phyloP scores from a whole-genome alignment of 1,140 invertebrate genomes.

The Sogatella furcifera region DNA sequence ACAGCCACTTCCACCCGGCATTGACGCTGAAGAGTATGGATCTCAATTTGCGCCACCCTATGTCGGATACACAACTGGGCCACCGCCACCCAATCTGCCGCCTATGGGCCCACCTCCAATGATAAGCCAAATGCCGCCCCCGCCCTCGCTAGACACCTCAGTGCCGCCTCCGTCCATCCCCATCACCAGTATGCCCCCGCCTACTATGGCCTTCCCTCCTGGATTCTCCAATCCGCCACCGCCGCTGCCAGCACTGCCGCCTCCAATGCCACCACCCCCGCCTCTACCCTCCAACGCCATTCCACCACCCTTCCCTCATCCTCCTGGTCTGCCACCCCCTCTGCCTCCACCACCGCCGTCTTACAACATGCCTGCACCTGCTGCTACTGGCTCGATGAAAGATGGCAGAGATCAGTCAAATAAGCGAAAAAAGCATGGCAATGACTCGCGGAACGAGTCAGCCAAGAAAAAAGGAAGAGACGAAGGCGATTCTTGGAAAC shows the following conservation, averaged over 20 bases:
- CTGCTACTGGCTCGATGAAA: no score
- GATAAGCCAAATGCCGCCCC: not conserved
- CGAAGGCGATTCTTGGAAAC: not conserved
- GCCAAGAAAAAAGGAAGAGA: not conserved
- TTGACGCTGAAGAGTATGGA: constrained; percentile 11
- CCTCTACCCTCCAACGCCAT: not conserved
- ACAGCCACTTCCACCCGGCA: constrained; percentile 7
- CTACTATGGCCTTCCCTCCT: not conserved
- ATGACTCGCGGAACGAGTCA: not conserved
- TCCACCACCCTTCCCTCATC: not conserved
- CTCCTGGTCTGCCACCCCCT: constrained; percentile 11
- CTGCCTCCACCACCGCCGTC: constrained; percentile 3
- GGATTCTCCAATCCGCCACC: not conserved
- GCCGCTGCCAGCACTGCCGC: constrained; percentile 5
- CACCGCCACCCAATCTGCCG: not conserved
- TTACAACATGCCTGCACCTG: not conserved
- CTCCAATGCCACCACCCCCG: constrained; percentile 13
- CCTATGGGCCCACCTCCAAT: not conserved
- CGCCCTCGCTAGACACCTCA: not conserved
- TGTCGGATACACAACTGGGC: not conserved
- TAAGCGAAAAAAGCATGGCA: no score
- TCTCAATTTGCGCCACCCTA: not conserved
- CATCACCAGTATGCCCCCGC: constrained; percentile 5
- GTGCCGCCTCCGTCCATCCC: not conserved
- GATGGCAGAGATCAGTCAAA: no score